Percentiles rank a stretch among this genome's conserved stretches.
Evolutionary conservation across 2,888 invertebrate genomes (phyloP).

Genomic region (Vesta saturnalis): DNA sequence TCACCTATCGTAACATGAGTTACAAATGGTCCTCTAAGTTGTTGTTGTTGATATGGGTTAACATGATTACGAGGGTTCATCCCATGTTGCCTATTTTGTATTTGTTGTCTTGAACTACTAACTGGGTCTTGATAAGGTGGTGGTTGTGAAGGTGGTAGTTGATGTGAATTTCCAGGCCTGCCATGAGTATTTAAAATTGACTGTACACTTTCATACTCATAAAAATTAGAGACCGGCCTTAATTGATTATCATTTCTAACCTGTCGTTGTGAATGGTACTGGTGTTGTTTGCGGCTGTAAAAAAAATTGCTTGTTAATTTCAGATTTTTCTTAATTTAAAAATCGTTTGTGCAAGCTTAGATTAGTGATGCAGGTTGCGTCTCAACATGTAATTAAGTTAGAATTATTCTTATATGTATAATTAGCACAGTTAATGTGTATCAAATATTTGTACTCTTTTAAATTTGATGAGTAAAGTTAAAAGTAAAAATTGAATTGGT

Average conservation of each 20-base stretch:
- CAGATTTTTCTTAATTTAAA: background rate
- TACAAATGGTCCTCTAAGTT: slow-evolving; percentile 67
- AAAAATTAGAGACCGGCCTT: slow-evolving; percentile 83
- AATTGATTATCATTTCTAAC: slow-evolving; percentile 61
- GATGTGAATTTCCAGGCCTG: slow-evolving; percentile 54
- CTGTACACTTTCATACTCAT: slow-evolving; percentile 85
- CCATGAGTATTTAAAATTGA: slow-evolving; percentile 63
- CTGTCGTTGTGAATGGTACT: slow-evolving; percentile 70
- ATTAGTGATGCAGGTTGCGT: slow-evolving; percentile 2
- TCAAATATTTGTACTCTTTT: background rate
- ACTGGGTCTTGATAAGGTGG: slow-evolving; percentile 46
- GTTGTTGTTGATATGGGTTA: slow-evolving; percentile 51
- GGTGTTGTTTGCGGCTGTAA: slow-evolving; percentile 72
- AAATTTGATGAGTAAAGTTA: too few relatives aligned
- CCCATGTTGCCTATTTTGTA: slow-evolving; percentile 24
- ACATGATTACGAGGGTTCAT: slow-evolving; percentile 33
- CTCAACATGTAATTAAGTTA: background rate
- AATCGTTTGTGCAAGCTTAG: background rate
- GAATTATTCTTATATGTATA: too few relatives aligned
- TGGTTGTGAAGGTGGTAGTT: slow-evolving; percentile 44
- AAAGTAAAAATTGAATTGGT: too few relatives aligned
- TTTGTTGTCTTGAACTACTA: slow-evolving; percentile 54
- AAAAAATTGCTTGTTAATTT: background rate
- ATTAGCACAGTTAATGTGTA: too few relatives aligned
- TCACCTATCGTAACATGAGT: slow-evolving; percentile 72